These are phyloP conservation scores for Athalia cordata DNA, from an alignment of 2,888 invertebrate species.

Conservation along the genomic window DNA sequence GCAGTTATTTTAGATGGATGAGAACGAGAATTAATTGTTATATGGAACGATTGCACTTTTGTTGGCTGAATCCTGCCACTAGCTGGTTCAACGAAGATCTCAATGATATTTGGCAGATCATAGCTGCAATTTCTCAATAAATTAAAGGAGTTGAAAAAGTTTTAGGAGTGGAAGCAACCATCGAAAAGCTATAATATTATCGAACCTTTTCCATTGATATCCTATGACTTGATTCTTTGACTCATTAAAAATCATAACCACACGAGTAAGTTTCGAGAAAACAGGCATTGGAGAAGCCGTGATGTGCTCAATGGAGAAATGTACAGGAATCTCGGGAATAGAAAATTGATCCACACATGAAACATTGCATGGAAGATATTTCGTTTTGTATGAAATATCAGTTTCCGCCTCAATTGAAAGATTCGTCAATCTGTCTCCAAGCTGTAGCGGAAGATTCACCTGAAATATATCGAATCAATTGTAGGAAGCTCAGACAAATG, in stretches of 20 bases:
- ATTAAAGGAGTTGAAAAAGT: not conserved
- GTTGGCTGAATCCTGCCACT: constrained; percentile 70
- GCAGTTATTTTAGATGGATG: constrained; percentile 64
- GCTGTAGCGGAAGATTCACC: constrained; percentile 48
- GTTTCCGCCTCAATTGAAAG: constrained; percentile 54
- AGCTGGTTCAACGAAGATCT: constrained; percentile 59
- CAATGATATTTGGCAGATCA: constrained; percentile 60
- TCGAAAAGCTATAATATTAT: not conserved
- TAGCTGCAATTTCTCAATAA: constrained; percentile 56
- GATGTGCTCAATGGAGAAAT: constrained; percentile 69
- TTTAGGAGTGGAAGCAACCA: not conserved
- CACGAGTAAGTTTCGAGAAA: constrained; percentile 63
- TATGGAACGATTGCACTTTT: constrained; percentile 65
- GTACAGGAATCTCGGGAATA: constrained; percentile 55
- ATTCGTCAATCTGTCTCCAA: constrained; percentile 49
- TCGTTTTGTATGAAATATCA: constrained; percentile 36
- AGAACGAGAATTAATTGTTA: constrained; percentile 66
- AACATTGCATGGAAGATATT: constrained; percentile 29
- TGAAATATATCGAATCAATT: constrained; percentile 43
- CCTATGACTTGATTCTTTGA: constrained; percentile 65
- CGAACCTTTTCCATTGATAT: constrained; percentile 71
- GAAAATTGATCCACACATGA: constrained; percentile 47
- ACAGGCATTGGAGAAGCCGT: constrained; percentile 63
- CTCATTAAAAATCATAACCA: constrained; percentile 72
- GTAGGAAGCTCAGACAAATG: constrained; percentile 16